A percentile compares a stretch with the other conserved stretches of the same genome.
phyloP scores from a whole-genome alignment of 2,797 vertebrate species.

The Phrynocephalus vlangalii region DNA sequence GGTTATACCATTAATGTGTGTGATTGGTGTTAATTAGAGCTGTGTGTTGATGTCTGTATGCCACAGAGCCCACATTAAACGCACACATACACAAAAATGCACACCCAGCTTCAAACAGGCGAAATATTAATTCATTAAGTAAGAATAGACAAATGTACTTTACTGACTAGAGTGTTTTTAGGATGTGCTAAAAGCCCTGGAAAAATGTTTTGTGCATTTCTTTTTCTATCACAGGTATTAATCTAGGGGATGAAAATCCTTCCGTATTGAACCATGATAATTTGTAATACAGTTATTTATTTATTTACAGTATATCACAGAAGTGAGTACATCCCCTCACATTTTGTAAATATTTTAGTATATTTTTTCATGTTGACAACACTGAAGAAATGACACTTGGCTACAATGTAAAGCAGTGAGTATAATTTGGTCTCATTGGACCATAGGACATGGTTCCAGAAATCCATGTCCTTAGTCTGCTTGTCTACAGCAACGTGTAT shows the following conservation, averaged over 20 bases:
- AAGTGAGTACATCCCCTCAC: too few species aligned
- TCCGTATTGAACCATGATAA: too few species aligned
- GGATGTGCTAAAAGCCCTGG: neutral
- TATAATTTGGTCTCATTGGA: too few species aligned
- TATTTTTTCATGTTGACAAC: too few species aligned
- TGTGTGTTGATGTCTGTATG: conserved; percentile 73
- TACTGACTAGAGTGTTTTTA: conserved; percentile 25
- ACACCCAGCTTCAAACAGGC: conserved; percentile 56
- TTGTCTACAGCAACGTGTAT: too few species aligned
- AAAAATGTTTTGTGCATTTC: neutral
- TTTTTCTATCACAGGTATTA: neutral
- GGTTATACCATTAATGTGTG: conserved; percentile 83
- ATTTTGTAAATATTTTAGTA: too few species aligned
- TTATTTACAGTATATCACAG: too few species aligned
- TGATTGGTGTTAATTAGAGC: conserved; percentile 86
- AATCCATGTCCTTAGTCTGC: too few species aligned
- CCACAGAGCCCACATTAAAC: conserved; percentile 73
- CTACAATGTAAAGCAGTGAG: too few species aligned
- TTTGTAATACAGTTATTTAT: too few species aligned
- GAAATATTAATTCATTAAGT: conserved; percentile 79
- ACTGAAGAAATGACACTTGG: too few species aligned
- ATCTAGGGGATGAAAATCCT: neutral
- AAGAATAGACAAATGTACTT: conserved; percentile 65
- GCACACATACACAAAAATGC: conserved; percentile 13
- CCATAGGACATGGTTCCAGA: too few species aligned